Evolutionary conservation across 2,797 vertebrate genomes (phyloP), one percentile per base, ranked within the genome.

Genomic region (Tauraco hartlaubi): DNA sequence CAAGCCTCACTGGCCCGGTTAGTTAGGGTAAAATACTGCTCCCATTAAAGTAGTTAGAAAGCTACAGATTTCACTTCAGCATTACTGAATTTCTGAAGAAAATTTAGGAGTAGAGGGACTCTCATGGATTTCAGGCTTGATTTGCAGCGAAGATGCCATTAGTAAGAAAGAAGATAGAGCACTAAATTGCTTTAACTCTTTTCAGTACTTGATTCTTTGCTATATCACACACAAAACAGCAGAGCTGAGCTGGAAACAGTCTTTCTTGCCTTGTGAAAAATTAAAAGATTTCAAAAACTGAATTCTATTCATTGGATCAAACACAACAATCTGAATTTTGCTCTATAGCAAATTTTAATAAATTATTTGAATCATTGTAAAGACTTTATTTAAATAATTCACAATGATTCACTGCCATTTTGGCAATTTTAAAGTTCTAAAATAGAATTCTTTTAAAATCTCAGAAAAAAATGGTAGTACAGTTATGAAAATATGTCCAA

Each of bases 121-220:
- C 3, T 5, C 31, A n/a, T 21, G 43, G 74, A 64, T 25, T 39
- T 88, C 74, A 68, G 78, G 17, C 21, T 89, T 91, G 73, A 92
- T 92, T 94, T 92, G 69, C 46, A 78, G 49, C n/a, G 33, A 93
- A 49, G 62, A 78, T 84, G 39, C 19, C 63, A 51, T 78, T 87
- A 73, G 9, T 46, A 67, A 82, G 61, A 92, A 58, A 75, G 46
- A 75, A 88, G 37, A 76, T 5, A 64, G 44, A 49, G 35, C 35
- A 49, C 41, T 86, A 89, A 93, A 94, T 58, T 78, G 58, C 46
- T 94, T 92, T 78, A 93, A 75, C 11, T 72, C 58, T 69, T 88
- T 77, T 66, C 39, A 78, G 61, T 61, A 49, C 48, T 58, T 43
- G 12, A 56, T 75, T 83, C 37, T 39, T 86, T 61, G 43, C 37